Percentiles rank a stretch among this genome's conserved stretches.
Conservation (phyloP, 2,113 vertebrate genomes). For the Paramisgurnus dabryanus region DNA sequence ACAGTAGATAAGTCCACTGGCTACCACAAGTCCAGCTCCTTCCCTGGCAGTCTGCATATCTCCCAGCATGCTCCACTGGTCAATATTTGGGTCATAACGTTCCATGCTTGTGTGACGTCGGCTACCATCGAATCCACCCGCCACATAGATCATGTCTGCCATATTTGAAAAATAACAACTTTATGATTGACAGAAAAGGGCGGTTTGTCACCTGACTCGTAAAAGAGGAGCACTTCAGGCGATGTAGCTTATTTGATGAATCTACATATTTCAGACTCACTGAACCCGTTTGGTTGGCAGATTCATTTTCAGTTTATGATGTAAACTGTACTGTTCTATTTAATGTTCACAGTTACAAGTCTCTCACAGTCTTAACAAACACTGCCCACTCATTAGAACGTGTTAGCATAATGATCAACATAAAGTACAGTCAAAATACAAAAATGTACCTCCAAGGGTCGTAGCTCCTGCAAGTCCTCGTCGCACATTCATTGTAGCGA, state of each 20-base stretch:
- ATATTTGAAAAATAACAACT: background rate
- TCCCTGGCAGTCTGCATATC: constrained; percentile 99
- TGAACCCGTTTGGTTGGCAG: constrained; percentile 33
- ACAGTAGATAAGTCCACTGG: constrained; percentile 95
- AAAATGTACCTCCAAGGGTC: constrained; percentile 85
- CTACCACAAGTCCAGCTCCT: constrained; percentile 94
- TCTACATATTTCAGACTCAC: background rate
- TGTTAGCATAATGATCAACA: background rate
- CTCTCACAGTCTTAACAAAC: background rate
- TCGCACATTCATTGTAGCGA: constrained; percentile 97
- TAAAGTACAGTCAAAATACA: background rate
- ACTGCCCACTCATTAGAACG: background rate
- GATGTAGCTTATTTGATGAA: background rate
- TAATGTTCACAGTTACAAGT: background rate
- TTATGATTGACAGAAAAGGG: background rate
- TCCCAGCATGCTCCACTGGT: constrained; percentile 99
- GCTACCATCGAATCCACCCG: constrained; percentile 95
- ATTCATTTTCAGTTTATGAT: background rate
- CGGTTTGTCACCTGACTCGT: background rate
- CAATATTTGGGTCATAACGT: constrained; percentile 96
- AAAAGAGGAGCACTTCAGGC: background rate
- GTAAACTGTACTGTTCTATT: background rate
- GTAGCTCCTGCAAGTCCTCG: constrained; percentile 94
- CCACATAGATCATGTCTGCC: constrained; percentile 97
- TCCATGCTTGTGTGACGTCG: constrained; percentile 98